These are phyloP conservation scores for Cyclargus thomasi DNA, from an alignment of 1,140 invertebrate genomes.

Conservation along the genomic window DNA sequence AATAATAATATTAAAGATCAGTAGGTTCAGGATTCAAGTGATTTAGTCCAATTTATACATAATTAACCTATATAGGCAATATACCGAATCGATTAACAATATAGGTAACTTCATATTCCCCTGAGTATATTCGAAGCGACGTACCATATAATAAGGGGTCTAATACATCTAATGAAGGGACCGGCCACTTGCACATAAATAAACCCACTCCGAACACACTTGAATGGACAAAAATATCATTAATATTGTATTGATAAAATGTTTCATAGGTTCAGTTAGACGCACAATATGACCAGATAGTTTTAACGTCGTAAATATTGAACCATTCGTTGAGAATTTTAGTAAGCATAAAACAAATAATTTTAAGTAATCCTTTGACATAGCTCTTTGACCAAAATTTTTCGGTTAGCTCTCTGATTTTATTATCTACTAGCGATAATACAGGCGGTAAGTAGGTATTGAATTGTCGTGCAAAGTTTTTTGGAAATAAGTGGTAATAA, in stretches of 20 bases:
- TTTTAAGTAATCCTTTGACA: no score
- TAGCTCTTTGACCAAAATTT: no score
- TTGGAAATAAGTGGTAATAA: no score
- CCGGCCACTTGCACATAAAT: not conserved
- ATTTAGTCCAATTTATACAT: not conserved
- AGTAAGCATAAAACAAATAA: no score
- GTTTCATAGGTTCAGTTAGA: not conserved
- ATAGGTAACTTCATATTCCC: not conserved
- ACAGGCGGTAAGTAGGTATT: no score
- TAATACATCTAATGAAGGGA: not conserved
- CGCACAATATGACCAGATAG: not conserved
- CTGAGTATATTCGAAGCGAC: not conserved
- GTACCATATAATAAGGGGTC: slow-evolving; percentile 4
- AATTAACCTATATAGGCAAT: not conserved
- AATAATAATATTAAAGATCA: no score
- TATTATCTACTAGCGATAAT: no score
- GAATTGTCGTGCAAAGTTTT: no score
- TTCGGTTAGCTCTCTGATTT: no score
- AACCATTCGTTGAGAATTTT: no score
- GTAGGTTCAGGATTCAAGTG: not conserved
- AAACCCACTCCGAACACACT: not conserved
- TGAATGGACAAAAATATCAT: slow-evolving; percentile 8
- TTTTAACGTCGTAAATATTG: not conserved
- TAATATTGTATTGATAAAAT: not conserved
- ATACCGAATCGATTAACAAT: not conserved